Evolutionary conservation across 2,797 vertebrate species (phyloP), one percentile per base, ranked within the genome.

Genomic region (Sebastiscus albofasciatus): DNA sequence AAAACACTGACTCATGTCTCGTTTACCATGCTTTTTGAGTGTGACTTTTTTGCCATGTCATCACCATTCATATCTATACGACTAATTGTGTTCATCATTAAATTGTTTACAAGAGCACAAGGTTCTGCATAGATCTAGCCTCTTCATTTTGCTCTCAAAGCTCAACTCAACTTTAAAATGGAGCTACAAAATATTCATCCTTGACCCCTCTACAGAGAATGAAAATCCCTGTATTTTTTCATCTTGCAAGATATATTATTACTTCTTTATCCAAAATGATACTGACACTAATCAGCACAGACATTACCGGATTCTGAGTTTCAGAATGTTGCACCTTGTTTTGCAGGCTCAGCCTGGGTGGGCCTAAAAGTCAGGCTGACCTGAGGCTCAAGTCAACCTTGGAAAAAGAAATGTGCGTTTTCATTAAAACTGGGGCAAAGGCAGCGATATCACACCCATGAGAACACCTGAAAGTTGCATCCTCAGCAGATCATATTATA

Each of bases 241-340:
- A 0, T 20, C 18, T 49, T 8, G 18, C 18, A 49, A 49, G 7
- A 49, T 49, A 9, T 49, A 8, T 54, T 62, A 18, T 62, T 59
- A 31, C 52, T 12, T 0, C 20, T 58, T 66, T 22, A n/a, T 64
- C 66, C 26, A 64, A 67, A 58, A 52, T 29, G 8, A 62, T 18
- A 16, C 22, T 11, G 22, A 74, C 33, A 62, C 31, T 33, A 27
- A 70, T 64, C 31, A 67, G 13, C 39, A 67, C 26, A 59, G 56
- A 59, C 56, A 26, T 73, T 61, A 70, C 20, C n/a, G 6, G 61
- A 76, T 65, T 55, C 49, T 29, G 70, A 27, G 55, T 78, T 79
- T 73, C 1, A 67, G 14, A 67, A 60, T 18, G 60, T 22, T 46
- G 26, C 7, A 1, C 12, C 31, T 69, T 52, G 36, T 76, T 75